A percentile compares a stretch with the other conserved stretches of the same genome.
These are phyloP conservation scores for Poecile montanus DNA, from an alignment of 2,797 vertebrate genomes.

Conservation along the genomic window DNA sequence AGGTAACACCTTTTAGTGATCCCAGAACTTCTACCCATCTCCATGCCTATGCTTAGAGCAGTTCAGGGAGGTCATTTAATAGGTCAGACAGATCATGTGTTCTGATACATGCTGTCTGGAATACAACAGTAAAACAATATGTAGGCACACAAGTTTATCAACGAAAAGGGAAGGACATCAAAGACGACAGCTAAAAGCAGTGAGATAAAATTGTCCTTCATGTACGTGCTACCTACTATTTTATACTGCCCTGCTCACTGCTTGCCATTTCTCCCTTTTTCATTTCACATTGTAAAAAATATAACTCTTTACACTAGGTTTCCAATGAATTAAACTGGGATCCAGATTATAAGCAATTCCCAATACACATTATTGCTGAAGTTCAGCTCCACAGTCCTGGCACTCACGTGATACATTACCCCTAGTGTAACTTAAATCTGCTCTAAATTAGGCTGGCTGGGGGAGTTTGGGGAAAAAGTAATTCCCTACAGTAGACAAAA, in stretches of 20 bases:
- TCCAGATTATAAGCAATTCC: not conserved
- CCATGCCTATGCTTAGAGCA: not conserved
- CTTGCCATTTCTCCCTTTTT: not conserved
- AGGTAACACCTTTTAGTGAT: not conserved
- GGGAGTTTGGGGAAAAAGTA: not conserved
- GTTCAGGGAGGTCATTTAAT: not conserved
- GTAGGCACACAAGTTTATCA: not conserved
- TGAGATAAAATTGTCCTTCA: not conserved
- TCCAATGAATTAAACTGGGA: not conserved
- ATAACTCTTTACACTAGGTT: not conserved
- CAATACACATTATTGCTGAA: not conserved
- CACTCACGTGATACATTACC: not conserved
- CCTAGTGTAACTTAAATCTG: not conserved
- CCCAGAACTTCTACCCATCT: not conserved
- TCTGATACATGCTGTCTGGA: not conserved
- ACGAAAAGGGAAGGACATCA: not conserved
- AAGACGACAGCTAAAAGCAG: not conserved
- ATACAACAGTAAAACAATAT: not conserved
- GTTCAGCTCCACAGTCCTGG: not conserved
- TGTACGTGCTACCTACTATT: not conserved
- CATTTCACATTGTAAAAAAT: not conserved
- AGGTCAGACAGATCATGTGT: not conserved
- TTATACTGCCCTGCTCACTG: not conserved
- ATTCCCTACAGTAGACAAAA: slow-evolving; percentile 13
- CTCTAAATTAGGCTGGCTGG: slow-evolving; percentile 16